Conservation (phyloP, 2,888 invertebrate species). For the Polydesmus complanatus region DNA sequence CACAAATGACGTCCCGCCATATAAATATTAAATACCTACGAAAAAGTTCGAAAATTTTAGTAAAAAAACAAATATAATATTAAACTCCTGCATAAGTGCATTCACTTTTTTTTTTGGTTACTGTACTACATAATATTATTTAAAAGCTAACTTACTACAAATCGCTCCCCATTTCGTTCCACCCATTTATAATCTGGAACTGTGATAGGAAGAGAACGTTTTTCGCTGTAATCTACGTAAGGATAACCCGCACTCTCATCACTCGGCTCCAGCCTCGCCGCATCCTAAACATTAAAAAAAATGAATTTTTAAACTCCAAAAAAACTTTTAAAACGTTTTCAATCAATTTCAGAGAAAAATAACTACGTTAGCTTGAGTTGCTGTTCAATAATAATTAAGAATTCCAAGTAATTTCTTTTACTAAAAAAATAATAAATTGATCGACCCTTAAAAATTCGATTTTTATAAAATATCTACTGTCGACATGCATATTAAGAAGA, state of each 20-base stretch:
- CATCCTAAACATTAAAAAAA: slow-evolving; percentile 48
- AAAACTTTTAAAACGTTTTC: too few species aligned
- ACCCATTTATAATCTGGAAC: slow-evolving; percentile 91
- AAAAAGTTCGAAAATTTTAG: not conserved
- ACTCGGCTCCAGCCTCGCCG: slow-evolving; percentile 65
- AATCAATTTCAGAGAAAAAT: too few species aligned
- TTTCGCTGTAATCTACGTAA: slow-evolving; percentile 83
- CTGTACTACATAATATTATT: not conserved
- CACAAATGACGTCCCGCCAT: slow-evolving; percentile 98
- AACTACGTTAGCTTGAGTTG: too few species aligned
- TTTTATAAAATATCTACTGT: too few species aligned
- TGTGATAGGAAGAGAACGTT: slow-evolving; percentile 56
- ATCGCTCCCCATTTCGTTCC: slow-evolving; percentile 74
- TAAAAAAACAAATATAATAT: not conserved
- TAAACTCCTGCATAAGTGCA: not conserved
- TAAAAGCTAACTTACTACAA: slow-evolving; percentile 46
- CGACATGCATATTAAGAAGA: too few species aligned
- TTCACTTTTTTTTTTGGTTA: not conserved
- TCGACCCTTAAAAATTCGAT: too few species aligned
- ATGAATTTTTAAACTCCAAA: too few species aligned
- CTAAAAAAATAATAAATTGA: too few species aligned
- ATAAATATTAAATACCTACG: slow-evolving; percentile 76
- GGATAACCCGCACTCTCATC: slow-evolving; percentile 65
- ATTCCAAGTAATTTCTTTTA: too few species aligned
- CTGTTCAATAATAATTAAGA: too few species aligned